Conservation (phyloP, 2,888 invertebrate species). For the Dryomyza anilis region DNA sequence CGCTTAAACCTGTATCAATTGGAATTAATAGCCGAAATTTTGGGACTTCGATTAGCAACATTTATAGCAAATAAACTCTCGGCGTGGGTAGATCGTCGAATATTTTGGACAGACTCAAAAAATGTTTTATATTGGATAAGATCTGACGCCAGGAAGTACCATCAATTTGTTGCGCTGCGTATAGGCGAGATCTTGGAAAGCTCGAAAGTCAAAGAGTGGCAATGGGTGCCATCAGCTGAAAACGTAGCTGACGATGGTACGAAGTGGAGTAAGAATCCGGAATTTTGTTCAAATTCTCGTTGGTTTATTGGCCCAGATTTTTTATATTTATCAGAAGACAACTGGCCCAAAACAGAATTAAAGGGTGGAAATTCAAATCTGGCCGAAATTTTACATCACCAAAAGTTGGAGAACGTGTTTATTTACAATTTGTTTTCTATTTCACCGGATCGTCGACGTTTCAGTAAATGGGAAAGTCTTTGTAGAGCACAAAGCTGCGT, state of each 20-base stretch:
- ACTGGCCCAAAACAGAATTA: not conserved
- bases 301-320: constrained; percentile 25
- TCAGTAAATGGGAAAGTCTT: constrained; percentile 2
- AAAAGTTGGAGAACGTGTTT: not conserved
- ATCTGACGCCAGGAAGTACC: too few species aligned
- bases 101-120: constrained; percentile 32
- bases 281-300: not conserved
- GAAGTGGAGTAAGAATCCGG: constrained; percentile 16
- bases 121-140: constrained; percentile 5
- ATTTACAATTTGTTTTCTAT: not conserved
- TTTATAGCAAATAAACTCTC: constrained; percentile 16
- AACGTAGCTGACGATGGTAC: constrained; percentile 30
- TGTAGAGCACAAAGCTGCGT: not conserved
- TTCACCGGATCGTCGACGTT: not conserved
- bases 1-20: constrained; percentile 1
- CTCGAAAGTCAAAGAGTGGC: too few species aligned
- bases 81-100: not conserved
- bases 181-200: too few species aligned
- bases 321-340: not conserved
- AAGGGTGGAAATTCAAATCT: not conserved
- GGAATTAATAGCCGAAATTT: constrained; percentile 10
- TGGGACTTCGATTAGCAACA: constrained; percentile 2
- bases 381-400: not conserved
- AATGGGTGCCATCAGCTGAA: constrained; percentile 20
- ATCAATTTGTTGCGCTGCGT: too few species aligned